These are phyloP conservation scores for Eptesicus fuscus DNA, from an alignment of 2,113 vertebrate genomes.

Conservation along the genomic window DNA sequence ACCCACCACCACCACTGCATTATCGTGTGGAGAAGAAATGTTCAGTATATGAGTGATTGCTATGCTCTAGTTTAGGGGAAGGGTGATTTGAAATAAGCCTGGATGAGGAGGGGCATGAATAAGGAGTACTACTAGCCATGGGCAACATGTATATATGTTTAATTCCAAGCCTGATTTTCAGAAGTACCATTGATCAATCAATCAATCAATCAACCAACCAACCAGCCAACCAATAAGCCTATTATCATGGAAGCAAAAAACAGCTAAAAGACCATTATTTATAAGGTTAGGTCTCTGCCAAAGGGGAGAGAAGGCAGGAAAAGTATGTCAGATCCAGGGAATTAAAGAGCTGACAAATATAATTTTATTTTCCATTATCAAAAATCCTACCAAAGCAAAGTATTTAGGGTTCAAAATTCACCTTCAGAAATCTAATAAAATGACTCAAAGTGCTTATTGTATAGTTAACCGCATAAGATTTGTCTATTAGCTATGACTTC, in stretches of 20 bases:
- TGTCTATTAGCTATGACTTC: not conserved
- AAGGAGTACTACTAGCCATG: not conserved
- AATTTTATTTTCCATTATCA: not conserved
- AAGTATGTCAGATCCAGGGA: not conserved
- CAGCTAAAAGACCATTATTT: not conserved
- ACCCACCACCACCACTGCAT: too few relatives aligned
- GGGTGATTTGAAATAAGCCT: not conserved
- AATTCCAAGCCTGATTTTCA: slow-evolving; percentile 1
- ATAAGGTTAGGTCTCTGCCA: not conserved
- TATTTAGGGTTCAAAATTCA: not conserved
- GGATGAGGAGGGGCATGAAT: not conserved
- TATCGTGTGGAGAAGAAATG: not conserved
- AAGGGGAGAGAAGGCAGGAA: not conserved
- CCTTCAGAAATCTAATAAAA: slow-evolving; percentile 29
- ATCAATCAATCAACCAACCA: not conserved
- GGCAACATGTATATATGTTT: not conserved
- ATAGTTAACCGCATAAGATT: not conserved
- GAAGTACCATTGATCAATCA: not conserved
- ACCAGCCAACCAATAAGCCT: not conserved
- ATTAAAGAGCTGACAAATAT: not conserved
- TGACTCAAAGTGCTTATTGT: not conserved
- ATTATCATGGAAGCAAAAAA: not conserved
- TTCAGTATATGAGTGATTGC: not conserved
- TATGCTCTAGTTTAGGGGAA: not conserved
- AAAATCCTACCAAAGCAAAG: slow-evolving; percentile 7